phyloP scores from a whole-genome alignment of 2,888 invertebrate species.

The Brenthis ino region DNA sequence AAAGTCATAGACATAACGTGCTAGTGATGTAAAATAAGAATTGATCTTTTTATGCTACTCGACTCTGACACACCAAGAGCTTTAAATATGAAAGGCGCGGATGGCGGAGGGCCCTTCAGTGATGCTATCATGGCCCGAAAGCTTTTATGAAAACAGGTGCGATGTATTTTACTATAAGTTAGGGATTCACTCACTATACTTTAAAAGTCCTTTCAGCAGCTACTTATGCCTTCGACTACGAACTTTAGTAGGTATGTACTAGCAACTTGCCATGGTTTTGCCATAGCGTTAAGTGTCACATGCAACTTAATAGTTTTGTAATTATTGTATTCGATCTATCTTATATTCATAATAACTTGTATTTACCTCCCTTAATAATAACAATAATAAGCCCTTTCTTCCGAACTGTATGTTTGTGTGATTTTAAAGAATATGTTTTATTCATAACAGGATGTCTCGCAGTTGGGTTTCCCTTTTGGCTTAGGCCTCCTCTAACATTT shows the following conservation, averaged over 20 bases:
- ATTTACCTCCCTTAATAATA: no score
- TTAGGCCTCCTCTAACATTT: no score
- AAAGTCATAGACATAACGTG: background rate
- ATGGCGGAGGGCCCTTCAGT: constrained; percentile 21
- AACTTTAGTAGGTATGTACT: background rate
- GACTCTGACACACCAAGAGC: constrained; percentile 1
- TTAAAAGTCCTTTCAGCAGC: background rate
- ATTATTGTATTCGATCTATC: no score
- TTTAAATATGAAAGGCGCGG: constrained; percentile 20
- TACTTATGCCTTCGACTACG: background rate
- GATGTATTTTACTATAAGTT: constrained; percentile 16
- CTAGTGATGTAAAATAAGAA: constrained; percentile 4
- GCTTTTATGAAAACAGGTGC: constrained; percentile 19
- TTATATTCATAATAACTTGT: no score
- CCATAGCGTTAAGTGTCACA: no score
- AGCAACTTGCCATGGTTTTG: no score
- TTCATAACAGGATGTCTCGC: no score
- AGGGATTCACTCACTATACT: background rate
- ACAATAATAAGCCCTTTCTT: no score
- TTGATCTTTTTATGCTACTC: constrained; percentile 16
- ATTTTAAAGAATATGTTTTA: no score
- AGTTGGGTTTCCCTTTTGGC: no score
- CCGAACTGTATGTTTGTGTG: no score
- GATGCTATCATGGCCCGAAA: constrained; percentile 13
- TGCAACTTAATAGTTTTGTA: no score